These are phyloP conservation scores for Pogonocherus hispidulus DNA, from an alignment of 2,888 invertebrate species.

Conservation along the genomic window DNA sequence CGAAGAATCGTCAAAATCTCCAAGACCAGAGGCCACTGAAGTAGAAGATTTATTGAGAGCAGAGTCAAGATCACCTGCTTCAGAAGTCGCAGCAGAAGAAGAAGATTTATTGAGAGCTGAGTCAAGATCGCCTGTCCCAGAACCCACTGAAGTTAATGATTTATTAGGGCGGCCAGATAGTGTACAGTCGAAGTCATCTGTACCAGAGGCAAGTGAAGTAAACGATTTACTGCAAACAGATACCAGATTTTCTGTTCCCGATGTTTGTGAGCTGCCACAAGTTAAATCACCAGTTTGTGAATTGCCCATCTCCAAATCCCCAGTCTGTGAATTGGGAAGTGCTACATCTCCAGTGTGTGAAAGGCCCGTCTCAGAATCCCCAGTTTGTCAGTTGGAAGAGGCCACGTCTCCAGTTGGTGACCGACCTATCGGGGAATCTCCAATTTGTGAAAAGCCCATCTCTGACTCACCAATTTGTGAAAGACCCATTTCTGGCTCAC, in stretches of 20 bases:
- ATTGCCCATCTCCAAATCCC: conserved; percentile 30
- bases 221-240: conserved; percentile 13
- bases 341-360: conserved; percentile 34
- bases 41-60: neutral
- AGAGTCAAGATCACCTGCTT: neutral
- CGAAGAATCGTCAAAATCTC: conserved; percentile 13
- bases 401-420: conserved; percentile 39
- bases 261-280: conserved; percentile 7
- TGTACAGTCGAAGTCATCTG: conserved; percentile 16
- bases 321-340: conserved; percentile 24
- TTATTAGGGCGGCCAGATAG: conserved; percentile 10
- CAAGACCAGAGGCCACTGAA: neutral
- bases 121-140: neutral
- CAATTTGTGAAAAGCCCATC: neutral
- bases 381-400: conserved; percentile 32
- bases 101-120: neutral
- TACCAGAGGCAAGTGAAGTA: conserved; percentile 7
- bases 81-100: too few relatives aligned
- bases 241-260: conserved; percentile 35
- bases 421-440: neutral
- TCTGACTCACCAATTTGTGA: neutral
- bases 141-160: conserved; percentile 22
- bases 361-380: conserved; percentile 25
- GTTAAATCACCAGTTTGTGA: conserved; percentile 27
- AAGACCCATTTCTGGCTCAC: neutral